These are phyloP conservation scores for Pinctada fucata DNA, from an alignment of 2,888 invertebrate species.

Conservation along the genomic window DNA sequence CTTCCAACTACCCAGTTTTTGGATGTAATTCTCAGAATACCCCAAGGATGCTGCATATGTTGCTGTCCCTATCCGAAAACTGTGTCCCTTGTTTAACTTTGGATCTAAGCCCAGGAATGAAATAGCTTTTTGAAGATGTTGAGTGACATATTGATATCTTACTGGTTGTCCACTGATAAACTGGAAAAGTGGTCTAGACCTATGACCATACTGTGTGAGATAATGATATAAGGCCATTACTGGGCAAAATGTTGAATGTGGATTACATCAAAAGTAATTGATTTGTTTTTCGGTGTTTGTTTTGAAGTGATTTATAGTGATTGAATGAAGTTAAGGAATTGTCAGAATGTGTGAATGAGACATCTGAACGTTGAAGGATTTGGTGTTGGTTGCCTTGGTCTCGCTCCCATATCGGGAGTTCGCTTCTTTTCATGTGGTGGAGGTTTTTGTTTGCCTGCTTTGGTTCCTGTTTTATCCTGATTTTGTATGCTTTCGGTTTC, in stretches of 20 bases:
- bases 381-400: too few relatives aligned
- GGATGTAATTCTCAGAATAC: too few relatives aligned
- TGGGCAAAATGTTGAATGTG: not conserved
- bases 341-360: not conserved
- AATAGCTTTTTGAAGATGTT: not conserved
- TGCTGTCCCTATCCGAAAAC: constrained; percentile 3
- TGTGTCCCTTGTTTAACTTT: not conserved
- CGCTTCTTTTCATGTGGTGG: too few relatives aligned
- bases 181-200: not conserved
- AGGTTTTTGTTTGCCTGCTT: too few relatives aligned
- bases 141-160: not conserved
- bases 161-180: not conserved
- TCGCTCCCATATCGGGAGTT: too few relatives aligned
- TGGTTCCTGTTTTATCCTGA: too few relatives aligned
- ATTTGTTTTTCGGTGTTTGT: not conserved
- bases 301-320: not conserved
- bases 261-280: not conserved
- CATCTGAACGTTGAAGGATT: not conserved
- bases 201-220: not conserved
- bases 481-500: too few relatives aligned
- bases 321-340: not conserved
- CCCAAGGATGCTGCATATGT: too few relatives aligned
- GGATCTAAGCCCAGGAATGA: not conserved
- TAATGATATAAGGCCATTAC: constrained; percentile 1
- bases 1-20: too few relatives aligned